Evolutionary conservation across 2,888 invertebrate species (phyloP).

Genomic region (Rhorus exstirpatorius): DNA sequence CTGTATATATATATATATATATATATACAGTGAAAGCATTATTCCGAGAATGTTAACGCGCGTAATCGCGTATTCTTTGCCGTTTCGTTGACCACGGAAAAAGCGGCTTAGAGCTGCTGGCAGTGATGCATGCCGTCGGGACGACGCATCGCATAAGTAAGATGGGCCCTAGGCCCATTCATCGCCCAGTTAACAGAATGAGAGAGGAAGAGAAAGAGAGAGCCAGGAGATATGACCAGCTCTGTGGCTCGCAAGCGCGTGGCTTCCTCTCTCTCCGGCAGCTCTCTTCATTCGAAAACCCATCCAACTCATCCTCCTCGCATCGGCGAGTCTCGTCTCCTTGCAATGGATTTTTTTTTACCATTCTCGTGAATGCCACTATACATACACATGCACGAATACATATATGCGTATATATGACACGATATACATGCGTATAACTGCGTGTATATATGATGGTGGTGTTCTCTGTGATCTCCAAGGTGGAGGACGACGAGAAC

Average conservation of each 20-base stretch:
- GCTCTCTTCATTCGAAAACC: constrained; percentile 69
- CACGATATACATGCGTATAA: too few relatives aligned
- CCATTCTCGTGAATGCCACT: constrained; percentile 51
- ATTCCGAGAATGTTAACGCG: constrained; percentile 83
- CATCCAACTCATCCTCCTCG: constrained; percentile 56
- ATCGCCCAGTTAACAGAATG: constrained; percentile 75
- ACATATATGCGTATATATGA: constrained; percentile 5
- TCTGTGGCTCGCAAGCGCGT: constrained; percentile 63
- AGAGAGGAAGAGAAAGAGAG: neutral
- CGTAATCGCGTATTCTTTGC: constrained; percentile 82
- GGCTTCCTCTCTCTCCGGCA: constrained; percentile 54
- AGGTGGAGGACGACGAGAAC: constrained; percentile 50
- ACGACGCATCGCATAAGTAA: constrained; percentile 83
- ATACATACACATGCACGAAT: constrained; percentile 13
- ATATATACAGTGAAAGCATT: constrained; percentile 60
- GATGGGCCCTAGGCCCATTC: constrained; percentile 82
- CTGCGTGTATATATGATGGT: neutral
- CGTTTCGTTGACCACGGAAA: constrained; percentile 80
- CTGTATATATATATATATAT: constrained; percentile 17
- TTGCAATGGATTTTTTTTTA: constrained; percentile 57
- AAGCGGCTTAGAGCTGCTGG: constrained; percentile 80
- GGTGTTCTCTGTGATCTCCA: constrained; percentile 9
- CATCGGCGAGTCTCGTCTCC: constrained; percentile 56
- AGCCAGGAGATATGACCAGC: constrained; percentile 41
- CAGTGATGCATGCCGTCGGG: constrained; percentile 83